These are phyloP conservation scores for Heloderma charlesbogerti DNA, from an alignment of 2,113 vertebrate species.

Conservation along the genomic window DNA sequence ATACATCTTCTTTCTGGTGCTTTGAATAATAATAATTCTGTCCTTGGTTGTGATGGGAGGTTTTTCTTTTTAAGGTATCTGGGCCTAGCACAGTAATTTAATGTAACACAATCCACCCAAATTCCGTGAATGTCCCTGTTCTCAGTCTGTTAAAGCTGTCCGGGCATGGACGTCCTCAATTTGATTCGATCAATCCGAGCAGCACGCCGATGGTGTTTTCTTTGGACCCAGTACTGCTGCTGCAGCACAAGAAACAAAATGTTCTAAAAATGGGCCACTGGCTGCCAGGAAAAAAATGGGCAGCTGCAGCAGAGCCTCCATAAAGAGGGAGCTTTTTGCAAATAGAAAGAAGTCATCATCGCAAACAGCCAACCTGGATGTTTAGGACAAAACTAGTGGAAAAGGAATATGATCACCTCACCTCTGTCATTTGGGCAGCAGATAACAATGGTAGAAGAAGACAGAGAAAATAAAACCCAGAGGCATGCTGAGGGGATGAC, in stretches of 20 bases:
- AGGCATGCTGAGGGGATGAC: not conserved
- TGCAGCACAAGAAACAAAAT: constrained; percentile 12
- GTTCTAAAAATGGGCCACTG: constrained; percentile 19
- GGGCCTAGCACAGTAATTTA: not conserved
- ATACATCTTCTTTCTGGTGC: no score
- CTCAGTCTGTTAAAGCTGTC: not conserved
- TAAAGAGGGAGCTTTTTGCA: not conserved
- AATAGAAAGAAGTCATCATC: not conserved
- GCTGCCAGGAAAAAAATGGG: not conserved
- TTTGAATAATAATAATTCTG: not conserved
- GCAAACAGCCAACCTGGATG: fast-evolving
- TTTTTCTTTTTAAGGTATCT: no score
- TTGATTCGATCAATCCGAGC: not conserved
- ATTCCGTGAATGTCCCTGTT: not conserved
- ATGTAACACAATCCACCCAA: not conserved
- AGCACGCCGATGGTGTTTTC: not conserved
- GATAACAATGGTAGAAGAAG: constrained; percentile 5
- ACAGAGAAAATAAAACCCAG: not conserved
- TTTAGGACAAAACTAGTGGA: constrained; percentile 26
- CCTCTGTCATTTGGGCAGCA: not conserved
- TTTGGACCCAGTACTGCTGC: not conserved
- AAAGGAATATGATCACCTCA: constrained; percentile 25
- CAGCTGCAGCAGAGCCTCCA: not conserved
- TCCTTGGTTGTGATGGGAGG: not conserved
- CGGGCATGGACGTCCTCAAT: constrained; percentile 5